Percentiles rank a stretch among this genome's conserved stretches.
phyloP scores from a whole-genome alignment of 1,140 invertebrate species.

The Halesus radiatus region DNA sequence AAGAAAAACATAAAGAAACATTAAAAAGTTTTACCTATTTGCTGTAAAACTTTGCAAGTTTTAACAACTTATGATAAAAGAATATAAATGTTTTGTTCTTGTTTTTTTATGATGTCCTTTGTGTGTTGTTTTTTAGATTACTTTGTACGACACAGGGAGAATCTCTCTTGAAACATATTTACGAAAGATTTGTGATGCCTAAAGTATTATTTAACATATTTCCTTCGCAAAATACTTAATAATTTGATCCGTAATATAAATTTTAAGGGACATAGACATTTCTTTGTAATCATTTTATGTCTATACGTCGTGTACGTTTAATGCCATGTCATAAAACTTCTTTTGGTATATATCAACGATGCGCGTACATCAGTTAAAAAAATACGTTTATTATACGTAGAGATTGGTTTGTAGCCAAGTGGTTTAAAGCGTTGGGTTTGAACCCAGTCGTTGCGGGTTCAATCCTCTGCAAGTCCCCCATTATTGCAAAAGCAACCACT shows the following conservation, averaged over 20 bases:
- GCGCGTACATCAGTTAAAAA: too few species aligned
- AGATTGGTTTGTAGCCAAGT: too few species aligned
- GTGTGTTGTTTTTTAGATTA: conserved; percentile 29
- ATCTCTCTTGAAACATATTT: not conserved
- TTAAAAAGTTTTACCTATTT: conserved; percentile 35
- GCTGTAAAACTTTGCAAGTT: conserved; percentile 28
- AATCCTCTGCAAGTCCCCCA: too few species aligned
- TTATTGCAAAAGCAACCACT: too few species aligned
- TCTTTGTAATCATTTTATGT: too few species aligned
- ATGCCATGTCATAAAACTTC: too few species aligned
- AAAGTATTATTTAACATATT: not conserved
- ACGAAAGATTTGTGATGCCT: not conserved
- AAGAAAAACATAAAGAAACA: conserved; percentile 38
- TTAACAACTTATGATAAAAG: conserved; percentile 40
- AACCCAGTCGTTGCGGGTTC: too few species aligned
- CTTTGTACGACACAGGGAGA: not conserved
- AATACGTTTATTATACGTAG: too few species aligned
- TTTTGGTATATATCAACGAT: too few species aligned
- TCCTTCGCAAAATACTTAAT: not conserved
- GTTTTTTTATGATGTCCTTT: conserved; percentile 29
- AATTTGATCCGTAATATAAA: not conserved
- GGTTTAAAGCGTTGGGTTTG: too few species aligned
- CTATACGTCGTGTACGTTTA: too few species aligned
- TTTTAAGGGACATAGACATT: not conserved
- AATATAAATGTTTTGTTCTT: conserved; percentile 15